phyloP scores from a whole-genome alignment of 1,140 invertebrate species.

The Latrodectus geometricus region DNA sequence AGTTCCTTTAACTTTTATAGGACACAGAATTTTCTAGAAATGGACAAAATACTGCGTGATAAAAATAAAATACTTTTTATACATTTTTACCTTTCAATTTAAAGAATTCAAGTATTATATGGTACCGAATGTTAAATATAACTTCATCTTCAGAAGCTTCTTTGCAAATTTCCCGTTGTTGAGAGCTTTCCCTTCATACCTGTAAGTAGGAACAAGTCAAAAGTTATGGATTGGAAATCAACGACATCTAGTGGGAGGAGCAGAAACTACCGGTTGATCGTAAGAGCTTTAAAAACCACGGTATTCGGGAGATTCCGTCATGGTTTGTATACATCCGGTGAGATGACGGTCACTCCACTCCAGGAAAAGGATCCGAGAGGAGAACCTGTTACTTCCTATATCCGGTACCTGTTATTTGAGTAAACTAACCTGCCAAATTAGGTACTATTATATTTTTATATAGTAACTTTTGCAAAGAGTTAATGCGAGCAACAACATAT shows the following conservation, averaged over 20 bases:
- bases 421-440: slow-evolving; percentile 8
- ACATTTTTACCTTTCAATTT: background rate
- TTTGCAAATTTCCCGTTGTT: background rate
- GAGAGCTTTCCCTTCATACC: background rate
- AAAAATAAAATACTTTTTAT: background rate
- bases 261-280: slow-evolving; percentile 38
- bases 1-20: no score
- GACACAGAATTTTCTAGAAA: no score
- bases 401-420: slow-evolving; percentile 16
- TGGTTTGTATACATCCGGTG: slow-evolving; percentile 58
- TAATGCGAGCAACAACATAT: no score
- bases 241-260: slow-evolving; percentile 26
- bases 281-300: slow-evolving; percentile 25
- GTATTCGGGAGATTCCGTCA: slow-evolving; percentile 50
- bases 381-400: slow-evolving; percentile 45
- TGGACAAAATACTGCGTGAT: no score
- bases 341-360: slow-evolving; percentile 36
- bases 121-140: background rate
- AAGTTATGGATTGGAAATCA: background rate
- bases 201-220: background rate
- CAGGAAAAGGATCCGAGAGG: slow-evolving; percentile 14
- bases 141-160: background rate
- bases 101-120: background rate
- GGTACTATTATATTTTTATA: slow-evolving; percentile 15
- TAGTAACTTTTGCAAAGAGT: no score